Conservation (phyloP, 2,113 vertebrate species). For the Phaethon lepturus region DNA sequence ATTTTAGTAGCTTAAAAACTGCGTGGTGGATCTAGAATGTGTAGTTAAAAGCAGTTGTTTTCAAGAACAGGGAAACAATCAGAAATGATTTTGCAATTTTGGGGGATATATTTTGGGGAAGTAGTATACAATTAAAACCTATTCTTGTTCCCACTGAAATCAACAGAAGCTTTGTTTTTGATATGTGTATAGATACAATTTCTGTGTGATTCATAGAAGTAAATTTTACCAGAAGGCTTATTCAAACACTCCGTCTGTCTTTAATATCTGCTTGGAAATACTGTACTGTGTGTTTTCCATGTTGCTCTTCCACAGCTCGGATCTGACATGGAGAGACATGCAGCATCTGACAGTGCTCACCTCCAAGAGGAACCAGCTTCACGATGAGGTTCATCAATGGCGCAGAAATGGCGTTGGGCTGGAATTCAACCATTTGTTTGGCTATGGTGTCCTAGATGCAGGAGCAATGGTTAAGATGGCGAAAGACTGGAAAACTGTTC, state of each 20-base stretch:
- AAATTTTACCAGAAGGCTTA: not conserved
- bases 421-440: constrained; percentile 98
- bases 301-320: constrained; percentile 74
- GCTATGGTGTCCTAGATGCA: constrained; percentile 95
- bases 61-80: not conserved
- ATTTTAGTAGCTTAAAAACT: not conserved
- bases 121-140: not conserved
- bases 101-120: not conserved
- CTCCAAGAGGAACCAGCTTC: constrained; percentile 97
- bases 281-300: not conserved
- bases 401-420: constrained; percentile 94
- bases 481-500: constrained; percentile 95
- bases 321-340: constrained; percentile 96
- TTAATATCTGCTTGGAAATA: not conserved
- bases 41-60: not conserved
- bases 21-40: not conserved
- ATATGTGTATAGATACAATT: not conserved
- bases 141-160: not conserved
- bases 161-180: not conserved
- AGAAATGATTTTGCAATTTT: not conserved
- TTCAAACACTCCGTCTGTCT: not conserved
- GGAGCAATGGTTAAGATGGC: constrained; percentile 98
- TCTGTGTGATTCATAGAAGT: not conserved
- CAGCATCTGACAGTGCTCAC: constrained; percentile 97
- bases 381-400: constrained; percentile 97